Evolutionary conservation across 2,797 vertebrate genomes (phyloP).

Genomic region (Rhinichthys osculus): DNA sequence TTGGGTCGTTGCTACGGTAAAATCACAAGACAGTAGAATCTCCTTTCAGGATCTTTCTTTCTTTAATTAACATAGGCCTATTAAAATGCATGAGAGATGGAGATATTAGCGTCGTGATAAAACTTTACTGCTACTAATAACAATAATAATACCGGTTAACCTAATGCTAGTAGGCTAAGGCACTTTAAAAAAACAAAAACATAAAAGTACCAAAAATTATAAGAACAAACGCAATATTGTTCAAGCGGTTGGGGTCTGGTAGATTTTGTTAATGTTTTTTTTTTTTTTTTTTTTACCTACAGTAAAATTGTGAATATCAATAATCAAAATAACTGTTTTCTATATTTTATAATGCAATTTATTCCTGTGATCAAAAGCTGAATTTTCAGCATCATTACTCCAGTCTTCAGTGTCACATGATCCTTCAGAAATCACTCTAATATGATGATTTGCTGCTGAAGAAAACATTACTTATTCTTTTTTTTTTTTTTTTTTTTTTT

Average conservation of each 20-base stretch:
- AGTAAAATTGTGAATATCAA: not conserved
- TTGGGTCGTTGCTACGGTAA: not conserved
- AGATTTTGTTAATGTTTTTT: not conserved
- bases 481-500: too few species aligned
- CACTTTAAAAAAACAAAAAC: not conserved
- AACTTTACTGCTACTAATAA: not conserved
- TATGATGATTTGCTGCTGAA: not conserved
- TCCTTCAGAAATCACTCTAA: not conserved
- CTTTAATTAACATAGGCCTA: too few species aligned
- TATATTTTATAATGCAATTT: not conserved
- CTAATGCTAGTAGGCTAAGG: not conserved
- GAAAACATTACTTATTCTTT: not conserved
- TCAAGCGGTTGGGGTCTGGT: not conserved
- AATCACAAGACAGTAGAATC: not conserved
- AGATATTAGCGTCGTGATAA: not conserved
- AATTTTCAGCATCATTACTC: not conserved
- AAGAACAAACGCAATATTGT: not conserved
- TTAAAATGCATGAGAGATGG: not conserved
- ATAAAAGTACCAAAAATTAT: not conserved
- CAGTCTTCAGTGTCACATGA: not conserved
- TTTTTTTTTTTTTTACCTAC: not conserved
- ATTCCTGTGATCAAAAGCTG: not conserved
- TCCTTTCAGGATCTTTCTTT: not conserved
- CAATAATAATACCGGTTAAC: not conserved
- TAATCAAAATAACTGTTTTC: not conserved